Base-by-base conservation (phyloP, 2,797 vertebrate species). In the Semotilus atromaculatus region DNA sequence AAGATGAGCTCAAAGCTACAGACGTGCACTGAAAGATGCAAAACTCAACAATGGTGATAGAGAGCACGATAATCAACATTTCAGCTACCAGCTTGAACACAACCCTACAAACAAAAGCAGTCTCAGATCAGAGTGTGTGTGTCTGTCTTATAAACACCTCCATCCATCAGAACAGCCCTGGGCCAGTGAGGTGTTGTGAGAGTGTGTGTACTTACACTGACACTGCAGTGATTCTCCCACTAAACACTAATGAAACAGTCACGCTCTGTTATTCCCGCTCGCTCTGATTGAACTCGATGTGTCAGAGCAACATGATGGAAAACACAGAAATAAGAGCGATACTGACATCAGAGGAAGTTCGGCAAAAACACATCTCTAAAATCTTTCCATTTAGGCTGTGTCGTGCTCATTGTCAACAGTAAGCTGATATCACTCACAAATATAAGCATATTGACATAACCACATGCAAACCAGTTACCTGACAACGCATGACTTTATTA, bases 191-290 rank as follows among this genome's bases (percentile, higher is more conserved):
- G 48, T 7, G 48, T 36, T 75, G 48, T 55, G 48, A 75, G 5
- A 75, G 72, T 75, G 72, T 75, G 31, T 75, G 48, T 55, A 53
- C 72, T 53, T 3, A 34, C 76, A 18, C 76, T 14, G 36, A 18
- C 55, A 26, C 29, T 45, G 18, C 60, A 45, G 18, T 19, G 55
- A 62, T 62, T 79, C 77, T 79, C 38, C n/a, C 21, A 58, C 67
- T 7, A 48, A 79, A 80, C 60, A 80, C 60, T 80, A 26, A 81
- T 72, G 75, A 83, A 80, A 64, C 55, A 55, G 68, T 71, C 81
- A 58, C 13, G 2, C 70, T 62, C 9, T 48, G 70, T 55, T 23
- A 55, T 62, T 84, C 66, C 36, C 26, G 3, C 40, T 55, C 26
- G 36, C 36, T 77, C 9, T 18, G n/a, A 75, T 19, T 38, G 34